A percentile compares a stretch with the other conserved stretches of the same genome.
These are phyloP conservation scores for Clitarchus hookeri DNA, from an alignment of 2,888 invertebrate genomes.

Conservation along the genomic window DNA sequence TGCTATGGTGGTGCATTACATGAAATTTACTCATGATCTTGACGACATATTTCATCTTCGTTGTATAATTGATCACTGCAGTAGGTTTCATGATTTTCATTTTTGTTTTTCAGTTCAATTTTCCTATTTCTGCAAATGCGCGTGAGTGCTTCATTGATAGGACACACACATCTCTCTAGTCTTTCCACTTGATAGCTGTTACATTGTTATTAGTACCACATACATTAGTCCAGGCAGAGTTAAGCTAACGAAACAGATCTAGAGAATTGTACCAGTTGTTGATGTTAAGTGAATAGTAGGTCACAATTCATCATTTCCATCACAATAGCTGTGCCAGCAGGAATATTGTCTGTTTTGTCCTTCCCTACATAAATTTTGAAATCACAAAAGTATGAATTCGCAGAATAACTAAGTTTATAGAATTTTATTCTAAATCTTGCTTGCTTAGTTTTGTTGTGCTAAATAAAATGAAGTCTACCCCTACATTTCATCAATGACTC, in stretches of 20 bases:
- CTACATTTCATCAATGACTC: conserved; percentile 45
- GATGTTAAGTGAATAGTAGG: conserved; percentile 43
- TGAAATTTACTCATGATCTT: neutral
- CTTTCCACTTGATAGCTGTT: conserved; percentile 27
- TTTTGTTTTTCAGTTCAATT: conserved; percentile 23
- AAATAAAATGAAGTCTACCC: conserved; percentile 47
- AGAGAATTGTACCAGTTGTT: conserved; percentile 45
- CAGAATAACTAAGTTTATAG: conserved; percentile 48
- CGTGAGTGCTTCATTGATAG: conserved; percentile 18
- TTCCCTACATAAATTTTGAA: conserved; percentile 47
- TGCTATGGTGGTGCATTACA: neutral
- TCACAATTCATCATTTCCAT: conserved; percentile 40
- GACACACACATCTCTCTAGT: conserved; percentile 28
- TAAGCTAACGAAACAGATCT: conserved; percentile 40
- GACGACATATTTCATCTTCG: conserved; percentile 3
- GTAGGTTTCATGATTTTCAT: conserved; percentile 17
- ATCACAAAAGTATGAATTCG: conserved; percentile 46
- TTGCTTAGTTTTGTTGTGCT: conserved; percentile 48
- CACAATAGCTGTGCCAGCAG: conserved; percentile 44
- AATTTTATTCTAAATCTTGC: conserved; percentile 49
- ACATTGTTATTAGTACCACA: conserved; percentile 20
- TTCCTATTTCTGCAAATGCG: neutral
- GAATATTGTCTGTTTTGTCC: conserved; percentile 41
- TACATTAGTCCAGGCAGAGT: conserved; percentile 29
- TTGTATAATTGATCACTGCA: neutral